These are phyloP conservation scores for Deilephila elpenor DNA, from an alignment of 2,888 invertebrate species.

Conservation along the genomic window DNA sequence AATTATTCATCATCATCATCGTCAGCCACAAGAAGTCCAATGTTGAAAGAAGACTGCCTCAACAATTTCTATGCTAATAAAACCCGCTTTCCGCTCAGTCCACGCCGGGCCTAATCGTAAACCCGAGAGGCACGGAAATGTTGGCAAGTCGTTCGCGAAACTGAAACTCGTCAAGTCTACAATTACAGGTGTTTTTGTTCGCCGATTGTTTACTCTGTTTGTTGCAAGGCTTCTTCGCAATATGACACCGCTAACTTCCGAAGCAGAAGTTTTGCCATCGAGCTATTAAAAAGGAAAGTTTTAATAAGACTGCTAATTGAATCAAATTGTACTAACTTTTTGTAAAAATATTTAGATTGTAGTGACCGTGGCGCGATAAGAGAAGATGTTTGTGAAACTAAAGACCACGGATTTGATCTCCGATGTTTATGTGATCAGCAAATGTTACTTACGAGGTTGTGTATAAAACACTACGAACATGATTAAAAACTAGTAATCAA, in stretches of 20 bases:
- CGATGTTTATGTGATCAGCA: no score
- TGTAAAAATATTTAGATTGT: no score
- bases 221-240: slow-evolving; percentile 38
- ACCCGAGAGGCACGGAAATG: slow-evolving; percentile 24
- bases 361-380: no score
- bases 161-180: slow-evolving; percentile 44
- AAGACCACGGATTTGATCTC: no score
- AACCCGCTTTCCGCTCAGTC: background rate
- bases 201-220: slow-evolving; percentile 46
- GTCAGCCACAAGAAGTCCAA: no score
- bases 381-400: no score
- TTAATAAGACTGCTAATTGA: background rate
- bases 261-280: background rate
- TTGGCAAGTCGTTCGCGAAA: slow-evolving; percentile 37
- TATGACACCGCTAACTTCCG: slow-evolving; percentile 23
- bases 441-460: no score
- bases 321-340: background rate
- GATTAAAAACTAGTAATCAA: no score
- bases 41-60: no score
- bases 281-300: background rate
- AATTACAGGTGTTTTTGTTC: slow-evolving; percentile 59
- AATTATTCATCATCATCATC: no score
- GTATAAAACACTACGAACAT: no score
- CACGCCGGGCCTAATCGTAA: slow-evolving; percentile 11
- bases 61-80: no score